Evolutionary conservation across 2,888 invertebrate species (phyloP).

Genomic region (Mellilla xanthometata): DNA sequence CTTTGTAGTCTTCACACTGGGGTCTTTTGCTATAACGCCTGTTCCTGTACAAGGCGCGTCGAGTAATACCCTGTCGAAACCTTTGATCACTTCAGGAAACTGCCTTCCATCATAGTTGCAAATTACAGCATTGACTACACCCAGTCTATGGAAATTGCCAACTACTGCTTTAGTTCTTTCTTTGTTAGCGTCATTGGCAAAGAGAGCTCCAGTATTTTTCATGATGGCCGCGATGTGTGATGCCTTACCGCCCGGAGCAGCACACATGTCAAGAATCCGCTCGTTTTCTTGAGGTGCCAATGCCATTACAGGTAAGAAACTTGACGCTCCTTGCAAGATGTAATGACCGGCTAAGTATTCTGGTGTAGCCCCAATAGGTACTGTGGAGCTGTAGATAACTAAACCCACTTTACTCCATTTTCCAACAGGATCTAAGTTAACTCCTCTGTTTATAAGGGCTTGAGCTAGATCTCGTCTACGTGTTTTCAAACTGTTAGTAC

Average conservation of each 20-base stretch:
- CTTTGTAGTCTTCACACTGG: conserved; percentile 96
- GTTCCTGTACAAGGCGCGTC: conserved; percentile 99
- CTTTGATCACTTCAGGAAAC: conserved; percentile 91
- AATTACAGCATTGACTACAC: conserved; percentile 96
- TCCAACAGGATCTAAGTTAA: conserved; percentile 98
- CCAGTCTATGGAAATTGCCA: conserved; percentile 98
- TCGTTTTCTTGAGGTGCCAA: conserved; percentile 98
- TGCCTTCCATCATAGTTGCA: conserved; percentile 95
- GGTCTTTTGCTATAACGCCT: conserved; percentile 98
- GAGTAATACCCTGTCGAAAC: conserved; percentile 96
- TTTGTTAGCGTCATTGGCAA: conserved; percentile 97
- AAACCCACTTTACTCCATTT: conserved; percentile 99
- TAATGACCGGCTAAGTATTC: conserved; percentile 99
- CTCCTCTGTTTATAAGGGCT: conserved; percentile 96
- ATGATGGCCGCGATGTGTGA: conserved; percentile 98
- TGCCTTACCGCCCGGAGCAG: conserved; percentile 99
- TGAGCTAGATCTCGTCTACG: conserved; percentile 96
- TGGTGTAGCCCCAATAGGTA: conserved; percentile 98
- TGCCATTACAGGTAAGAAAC: conserved; percentile 98
- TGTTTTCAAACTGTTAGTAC: conserved; percentile 97
- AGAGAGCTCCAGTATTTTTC: conserved; percentile 98
- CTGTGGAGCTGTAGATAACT: conserved; percentile 97
- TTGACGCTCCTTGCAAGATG: conserved; percentile 97
- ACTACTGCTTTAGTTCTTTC: conserved; percentile 95
- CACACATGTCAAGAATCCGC: conserved; percentile 96